Evolutionary conservation across 1,140 invertebrate species (phyloP), one percentile per base, ranked within the genome.

Genomic region (Dinothrombium tinctorium): DNA sequence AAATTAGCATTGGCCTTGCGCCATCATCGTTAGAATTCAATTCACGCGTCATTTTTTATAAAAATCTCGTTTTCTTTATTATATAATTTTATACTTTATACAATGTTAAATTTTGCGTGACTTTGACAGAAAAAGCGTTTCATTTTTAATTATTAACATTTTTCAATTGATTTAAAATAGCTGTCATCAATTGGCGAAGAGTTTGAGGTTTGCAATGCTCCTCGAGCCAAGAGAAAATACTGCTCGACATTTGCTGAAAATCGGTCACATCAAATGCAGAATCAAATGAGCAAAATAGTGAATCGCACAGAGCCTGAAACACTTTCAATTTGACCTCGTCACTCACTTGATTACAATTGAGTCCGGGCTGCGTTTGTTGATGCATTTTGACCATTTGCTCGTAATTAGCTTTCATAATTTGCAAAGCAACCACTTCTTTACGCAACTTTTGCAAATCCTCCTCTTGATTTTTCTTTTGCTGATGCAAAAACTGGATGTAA

Each of bases 311-410:
- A 44, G 74, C 72, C 62, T 89, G 80, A 63, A 95, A 94, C 81
- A 95, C 78, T 71, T 83, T 74, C 62, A 94, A 94, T 61, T 94
- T 95, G 28, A 81, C 72, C 60, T 90, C 81, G 61, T 94, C 86
- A 0, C 83, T 81, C 22, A 95, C 68, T 48, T 80, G 67, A 50
- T 74, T 76, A 55, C 82, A 75, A 38, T 76, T 72, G 8, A 78
- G 77, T 1, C 77, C 76, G 2, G 82, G 79, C 49, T 84, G 76
- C 9, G 28, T 7, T n/a, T 74, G 76, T 54, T 92, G 83, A 56
- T 92, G 83, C 19, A 83, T 82, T 61, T 86, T 84, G 4, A 94
- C 79, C 55, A 95, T 87, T 53, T 86, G 78, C 55, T 94, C 84
- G 57, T 94, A 92, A 57, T 90, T 90, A 0, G 75, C 53, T 50